Evolutionary conservation across 1,140 invertebrate genomes (phyloP).

Genomic region (Myzus persicae): DNA sequence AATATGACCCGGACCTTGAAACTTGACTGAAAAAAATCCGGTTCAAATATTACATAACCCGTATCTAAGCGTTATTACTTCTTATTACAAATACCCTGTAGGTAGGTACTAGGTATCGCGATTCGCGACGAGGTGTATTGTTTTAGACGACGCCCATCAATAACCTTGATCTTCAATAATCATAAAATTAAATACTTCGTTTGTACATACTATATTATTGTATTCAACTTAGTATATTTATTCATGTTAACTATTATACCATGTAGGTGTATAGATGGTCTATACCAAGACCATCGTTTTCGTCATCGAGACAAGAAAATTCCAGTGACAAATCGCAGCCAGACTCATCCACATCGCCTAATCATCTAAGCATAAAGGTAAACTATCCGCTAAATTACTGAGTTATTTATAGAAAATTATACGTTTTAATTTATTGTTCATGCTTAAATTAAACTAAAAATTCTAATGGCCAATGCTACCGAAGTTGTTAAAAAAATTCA

Average conservation of each 20-base stretch:
- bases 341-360: slow-evolving; percentile 59
- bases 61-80: slow-evolving; percentile 19
- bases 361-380: slow-evolving; percentile 59
- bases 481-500: neutral
- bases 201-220: neutral
- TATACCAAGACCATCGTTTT: slow-evolving; percentile 62
- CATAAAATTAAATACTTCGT: slow-evolving; percentile 35
- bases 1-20: slow-evolving; percentile 32
- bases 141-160: slow-evolving; percentile 50
- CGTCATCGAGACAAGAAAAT: slow-evolving; percentile 2
- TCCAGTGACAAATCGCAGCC: slow-evolving; percentile 60
- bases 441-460: neutral
- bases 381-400: neutral
- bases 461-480: neutral
- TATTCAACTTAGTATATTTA: neutral
- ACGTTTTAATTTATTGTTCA: neutral
- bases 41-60: slow-evolving; percentile 40
- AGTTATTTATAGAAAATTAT: neutral
- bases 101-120: too few relatives aligned
- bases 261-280: slow-evolving; percentile 61
- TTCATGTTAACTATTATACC: neutral
- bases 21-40: slow-evolving; percentile 24
- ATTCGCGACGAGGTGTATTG: slow-evolving; percentile 36
- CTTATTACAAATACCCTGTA: slow-evolving; percentile 39
- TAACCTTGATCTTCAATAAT: slow-evolving; percentile 57